Evolutionary conservation across 1,140 invertebrate species (phyloP).

Genomic region (Bombus difficillimus): DNA sequence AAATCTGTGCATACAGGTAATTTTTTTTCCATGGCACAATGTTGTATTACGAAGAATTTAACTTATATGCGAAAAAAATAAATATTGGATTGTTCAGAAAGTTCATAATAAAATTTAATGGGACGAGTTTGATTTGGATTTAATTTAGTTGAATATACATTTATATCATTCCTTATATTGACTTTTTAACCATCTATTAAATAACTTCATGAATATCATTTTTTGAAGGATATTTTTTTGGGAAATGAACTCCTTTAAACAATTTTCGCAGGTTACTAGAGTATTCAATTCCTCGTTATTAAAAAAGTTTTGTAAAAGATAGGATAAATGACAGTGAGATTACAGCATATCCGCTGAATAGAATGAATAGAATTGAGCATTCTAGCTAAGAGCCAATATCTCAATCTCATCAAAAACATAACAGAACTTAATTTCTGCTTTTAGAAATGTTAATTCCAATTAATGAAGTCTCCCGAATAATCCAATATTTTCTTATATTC

Average conservation of each 20-base stretch:
- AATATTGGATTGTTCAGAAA: neutral
- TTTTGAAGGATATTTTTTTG: neutral
- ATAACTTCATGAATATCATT: neutral
- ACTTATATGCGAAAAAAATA: conserved; percentile 10
- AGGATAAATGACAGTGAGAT: neutral
- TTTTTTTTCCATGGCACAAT: conserved; percentile 34
- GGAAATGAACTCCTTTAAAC: neutral
- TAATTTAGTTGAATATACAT: neutral
- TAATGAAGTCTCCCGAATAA: neutral
- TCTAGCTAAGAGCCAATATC: neutral
- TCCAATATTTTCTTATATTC: conserved; percentile 10
- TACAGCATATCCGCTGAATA: neutral
- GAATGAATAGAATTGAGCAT: neutral
- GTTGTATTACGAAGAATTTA: conserved; percentile 4
- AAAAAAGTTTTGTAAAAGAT: neutral
- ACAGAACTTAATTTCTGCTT: neutral
- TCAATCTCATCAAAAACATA: neutral
- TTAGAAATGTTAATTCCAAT: neutral
- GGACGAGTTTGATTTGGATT: neutral
- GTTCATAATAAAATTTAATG: neutral
- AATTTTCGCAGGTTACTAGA: neutral
- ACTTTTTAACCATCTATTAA: neutral
- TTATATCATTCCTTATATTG: neutral
- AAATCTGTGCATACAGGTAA: conserved; percentile 12
- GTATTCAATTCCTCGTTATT: neutral